Evolutionary conservation across 2,888 invertebrate genomes (phyloP), one percentile per base, ranked within the genome.

Genomic region (Herminia tarsipennalis): DNA sequence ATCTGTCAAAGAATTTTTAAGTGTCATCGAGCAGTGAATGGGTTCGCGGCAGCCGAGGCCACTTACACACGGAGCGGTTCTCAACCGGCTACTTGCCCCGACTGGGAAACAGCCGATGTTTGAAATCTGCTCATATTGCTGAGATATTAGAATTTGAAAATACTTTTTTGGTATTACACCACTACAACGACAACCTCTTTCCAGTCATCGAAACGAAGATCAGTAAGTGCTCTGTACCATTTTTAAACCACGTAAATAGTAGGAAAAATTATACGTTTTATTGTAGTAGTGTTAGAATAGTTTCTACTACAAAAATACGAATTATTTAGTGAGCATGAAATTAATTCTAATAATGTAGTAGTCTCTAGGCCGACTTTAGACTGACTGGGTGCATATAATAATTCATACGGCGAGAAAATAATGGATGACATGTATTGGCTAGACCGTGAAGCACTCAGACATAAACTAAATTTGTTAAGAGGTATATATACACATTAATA

Each of bases 1-100:
- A 79, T 81, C 79, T 81, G 83, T 87, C 86, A 86, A 88, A 88
- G 87, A 86, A 81, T 81, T 76, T 78, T 81, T 66, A 82, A 89
- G 89, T 76, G 78, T 70, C 83, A 86, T 88, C 77, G 85, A 86
- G 73, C 58, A 68, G 65, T 79, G 83, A 82, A 83, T 77, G 75
- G 57, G 59, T 56, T 61, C 68, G 73, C 67, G 71, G 70, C 69
- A 67, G 70, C 66, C 59, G 58, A 66, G 70, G 77, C 83, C 86
- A 87, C 89, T 88, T 88, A 76, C 82, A 80, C 88, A 88, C 87
- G 88, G 69, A 80, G 76, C 78, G 70, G 65, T 76, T 77, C 78
- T 82, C 72, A 56, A 73, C 66, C 58, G 59, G 34, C 65, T 63
- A 60, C 70, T 70, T 60, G 55, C 57, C 49, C 49, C 50, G 55